Evolutionary conservation across 2,797 vertebrate species (phyloP).

Genomic region (Knipowitschia caucasica): DNA sequence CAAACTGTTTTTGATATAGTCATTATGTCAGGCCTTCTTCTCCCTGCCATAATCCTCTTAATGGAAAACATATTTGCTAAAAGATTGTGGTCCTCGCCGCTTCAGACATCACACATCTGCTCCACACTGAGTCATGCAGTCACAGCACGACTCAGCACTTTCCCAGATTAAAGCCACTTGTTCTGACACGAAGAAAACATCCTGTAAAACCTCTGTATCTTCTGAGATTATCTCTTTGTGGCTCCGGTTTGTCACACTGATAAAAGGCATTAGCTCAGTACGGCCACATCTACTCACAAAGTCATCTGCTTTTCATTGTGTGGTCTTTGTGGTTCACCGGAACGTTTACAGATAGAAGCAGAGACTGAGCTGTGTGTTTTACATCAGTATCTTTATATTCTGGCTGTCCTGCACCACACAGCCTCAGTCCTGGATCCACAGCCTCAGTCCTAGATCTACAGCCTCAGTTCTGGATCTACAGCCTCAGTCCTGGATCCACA

Average conservation of each 20-base stretch:
- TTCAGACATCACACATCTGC: conserved; percentile 52
- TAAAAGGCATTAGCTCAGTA: not conserved
- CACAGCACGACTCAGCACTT: conserved; percentile 42
- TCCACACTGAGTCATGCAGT: conserved; percentile 46
- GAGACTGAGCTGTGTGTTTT: not conserved
- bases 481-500: too few relatives aligned
- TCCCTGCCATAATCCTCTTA: too few relatives aligned
- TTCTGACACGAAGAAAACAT: conserved; percentile 37
- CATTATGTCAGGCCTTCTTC: too few relatives aligned
- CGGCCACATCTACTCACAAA: not conserved
- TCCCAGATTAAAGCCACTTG: conserved; percentile 54
- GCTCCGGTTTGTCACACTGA: not conserved
- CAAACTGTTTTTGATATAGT: too few relatives aligned
- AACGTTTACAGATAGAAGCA: not conserved
- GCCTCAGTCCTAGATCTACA: too few relatives aligned
- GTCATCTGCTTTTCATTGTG: not conserved
- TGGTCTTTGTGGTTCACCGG: not conserved
- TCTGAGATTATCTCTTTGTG: not conserved
- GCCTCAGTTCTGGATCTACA: too few relatives aligned
- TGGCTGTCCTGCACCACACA: too few relatives aligned
- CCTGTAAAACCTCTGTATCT: conserved; percentile 17
- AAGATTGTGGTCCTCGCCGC: not conserved
- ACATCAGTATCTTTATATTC: too few relatives aligned
- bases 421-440: too few relatives aligned
- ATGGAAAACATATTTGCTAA: not conserved